Percentiles rank a stretch among this genome's conserved stretches.
phyloP scores from a whole-genome alignment of 2,888 invertebrate genomes.

The Crematogaster levior region DNA sequence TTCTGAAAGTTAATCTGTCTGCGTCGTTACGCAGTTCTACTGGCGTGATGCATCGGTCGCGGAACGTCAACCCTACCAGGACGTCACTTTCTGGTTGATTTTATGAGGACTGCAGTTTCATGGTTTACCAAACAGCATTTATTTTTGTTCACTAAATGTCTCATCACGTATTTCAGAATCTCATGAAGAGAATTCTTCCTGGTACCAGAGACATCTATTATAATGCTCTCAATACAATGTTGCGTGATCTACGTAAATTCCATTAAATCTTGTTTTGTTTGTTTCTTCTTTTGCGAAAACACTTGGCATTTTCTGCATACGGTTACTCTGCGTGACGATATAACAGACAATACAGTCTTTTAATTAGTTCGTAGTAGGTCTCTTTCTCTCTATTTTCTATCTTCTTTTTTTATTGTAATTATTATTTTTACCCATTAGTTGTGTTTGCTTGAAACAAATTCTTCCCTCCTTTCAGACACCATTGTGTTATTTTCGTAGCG shows the following conservation, averaged over 20 bases:
- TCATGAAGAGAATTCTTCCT: slow-evolving; percentile 22
- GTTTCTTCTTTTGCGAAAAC: not conserved
- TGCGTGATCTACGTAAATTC: slow-evolving; percentile 31
- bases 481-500: slow-evolving; percentile 7
- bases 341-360: not conserved
- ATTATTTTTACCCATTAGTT: not conserved
- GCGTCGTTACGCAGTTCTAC: slow-evolving; percentile 35
- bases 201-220: not conserved
- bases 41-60: not conserved
- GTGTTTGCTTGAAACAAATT: not conserved
- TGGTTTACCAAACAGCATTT: not conserved
- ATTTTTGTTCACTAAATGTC: not conserved
- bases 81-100: too few relatives aligned
- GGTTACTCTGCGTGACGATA: not conserved
- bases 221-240: slow-evolving; percentile 8
- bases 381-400: not conserved
- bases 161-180: not conserved
- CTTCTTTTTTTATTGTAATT: not conserved
- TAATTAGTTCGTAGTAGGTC: not conserved
- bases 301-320: not conserved
- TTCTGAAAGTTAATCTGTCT: slow-evolving; percentile 64
- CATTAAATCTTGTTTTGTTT: not conserved
- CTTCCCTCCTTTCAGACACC: not conserved
- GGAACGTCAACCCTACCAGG: too few relatives aligned
- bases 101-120: not conserved